A percentile compares a stretch with the other conserved stretches of the same genome.
Evolutionary conservation across 2,888 invertebrate genomes (phyloP).

Genomic region (Scrobipalpa atriplicella): DNA sequence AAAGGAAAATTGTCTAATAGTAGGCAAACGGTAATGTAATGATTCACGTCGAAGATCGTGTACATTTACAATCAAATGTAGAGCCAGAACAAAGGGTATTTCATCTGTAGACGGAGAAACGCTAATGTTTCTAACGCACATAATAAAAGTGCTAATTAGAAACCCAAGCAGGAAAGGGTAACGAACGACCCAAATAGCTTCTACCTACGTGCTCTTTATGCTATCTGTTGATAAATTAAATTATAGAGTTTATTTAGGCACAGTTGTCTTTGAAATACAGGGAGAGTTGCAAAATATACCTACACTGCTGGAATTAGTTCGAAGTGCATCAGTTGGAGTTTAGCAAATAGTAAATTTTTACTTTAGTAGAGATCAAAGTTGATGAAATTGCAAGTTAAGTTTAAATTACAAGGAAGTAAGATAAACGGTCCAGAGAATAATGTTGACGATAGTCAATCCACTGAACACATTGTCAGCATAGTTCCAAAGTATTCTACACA

Average conservation of each 20-base stretch:
- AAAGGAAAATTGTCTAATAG: not conserved
- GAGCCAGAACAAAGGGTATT: not conserved
- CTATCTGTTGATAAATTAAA: not conserved
- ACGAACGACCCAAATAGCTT: slow-evolving; percentile 32
- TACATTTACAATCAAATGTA: not conserved
- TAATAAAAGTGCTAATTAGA: slow-evolving; percentile 56
- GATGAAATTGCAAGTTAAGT: too few relatives aligned
- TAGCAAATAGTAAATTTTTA: too few relatives aligned
- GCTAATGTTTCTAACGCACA: slow-evolving; percentile 46
- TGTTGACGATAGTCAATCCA: too few relatives aligned
- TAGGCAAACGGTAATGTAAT: not conserved
- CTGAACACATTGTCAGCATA: too few relatives aligned
- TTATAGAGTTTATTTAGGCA: too few relatives aligned
- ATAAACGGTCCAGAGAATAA: too few relatives aligned
- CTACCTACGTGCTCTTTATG: not conserved
- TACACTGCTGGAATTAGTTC: not conserved
- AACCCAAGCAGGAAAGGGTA: slow-evolving; percentile 43
- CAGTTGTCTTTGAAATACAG: too few relatives aligned
- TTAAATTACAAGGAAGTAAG: too few relatives aligned
- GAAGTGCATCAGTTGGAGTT: too few relatives aligned
- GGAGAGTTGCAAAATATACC: too few relatives aligned
- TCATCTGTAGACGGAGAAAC: not conserved
- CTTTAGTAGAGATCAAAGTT: too few relatives aligned
- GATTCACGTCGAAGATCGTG: not conserved
- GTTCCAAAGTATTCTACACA: too few relatives aligned